Base-by-base conservation (phyloP, 1,140 invertebrate genomes). In the Drosophila dunni region DNA sequence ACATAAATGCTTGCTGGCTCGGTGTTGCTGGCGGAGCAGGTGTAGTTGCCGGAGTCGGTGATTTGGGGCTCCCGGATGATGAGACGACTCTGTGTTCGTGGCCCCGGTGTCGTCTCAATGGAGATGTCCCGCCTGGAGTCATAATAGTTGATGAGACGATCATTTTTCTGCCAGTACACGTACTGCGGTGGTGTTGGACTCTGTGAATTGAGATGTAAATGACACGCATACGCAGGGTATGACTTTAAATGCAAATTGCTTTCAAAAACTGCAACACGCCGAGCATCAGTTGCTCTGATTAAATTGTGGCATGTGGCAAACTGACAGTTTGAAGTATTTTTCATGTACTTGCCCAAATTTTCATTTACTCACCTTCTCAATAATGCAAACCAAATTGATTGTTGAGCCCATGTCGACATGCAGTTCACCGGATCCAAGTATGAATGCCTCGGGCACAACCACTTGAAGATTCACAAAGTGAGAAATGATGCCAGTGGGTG, bases 71-170 rank as follows among this genome's bases (percentile, higher is more conserved):
- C 96, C 15, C 95, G 94, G 74, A 98, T 97, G 38, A 96, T 97
- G 42, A 97, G 94, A 45, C 96, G 94, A 73, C 96, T 97, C 92
- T 97, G 96, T 8, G 96, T 97, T 63, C 95, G 94, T 66, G 96
- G 94, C 38, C 96, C 97, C 48, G 96, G 96, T 92, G 97, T 96
- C 20, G 97, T 97, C 93, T 97, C 96, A 78, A 98, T 97, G 61
- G 95, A 95, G 71, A 98, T 97, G 61, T 96, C 97, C 46, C 96
- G 96, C 51, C 97, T 94, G 3, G 95, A 94, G 36, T 95, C 96
- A 93, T 98, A 97, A 92, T 97, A 98, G 93, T 98, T 98, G 93
- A 98, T 97, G 96, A 98, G 97, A 61, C 96, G 95, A 89, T 97
- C 96, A 93, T 98, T 97, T 93, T 97, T 97, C 93, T 97, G 97